Evolutionary conservation across 1,140 invertebrate genomes (phyloP).

Genomic region (Drosophila santomea): DNA sequence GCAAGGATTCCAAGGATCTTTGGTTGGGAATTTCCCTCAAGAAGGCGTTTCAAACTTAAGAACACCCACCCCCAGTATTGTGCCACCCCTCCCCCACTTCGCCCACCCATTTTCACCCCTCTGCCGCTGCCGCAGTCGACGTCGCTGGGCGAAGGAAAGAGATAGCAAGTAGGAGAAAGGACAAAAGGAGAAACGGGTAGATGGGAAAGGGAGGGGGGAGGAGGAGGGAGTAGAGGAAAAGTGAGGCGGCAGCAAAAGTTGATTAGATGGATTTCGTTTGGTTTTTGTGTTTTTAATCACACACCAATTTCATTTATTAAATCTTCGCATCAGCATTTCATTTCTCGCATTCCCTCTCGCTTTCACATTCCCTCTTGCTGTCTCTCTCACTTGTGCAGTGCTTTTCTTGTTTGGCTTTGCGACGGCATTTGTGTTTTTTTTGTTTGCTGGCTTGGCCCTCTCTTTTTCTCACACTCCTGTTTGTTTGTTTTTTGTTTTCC

Average conservation of each 20-base stretch:
- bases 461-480: conserved; percentile 51
- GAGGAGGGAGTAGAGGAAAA: conserved; percentile 24
- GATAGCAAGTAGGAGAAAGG: conserved; percentile 7
- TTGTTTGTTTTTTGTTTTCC: conserved; percentile 24
- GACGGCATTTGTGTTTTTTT: conserved; percentile 54
- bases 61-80: conserved; percentile 7
- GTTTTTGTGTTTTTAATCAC: conserved; percentile 85
- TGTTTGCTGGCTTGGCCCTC: conserved; percentile 34
- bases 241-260: conserved; percentile 78
- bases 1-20: background rate
- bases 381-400: conserved; percentile 6
- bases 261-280: conserved; percentile 85
- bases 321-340: conserved; percentile 85
- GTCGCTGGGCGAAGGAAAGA: conserved; percentile 15
- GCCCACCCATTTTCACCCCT: conserved; percentile 18
- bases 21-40: conserved; percentile 2
- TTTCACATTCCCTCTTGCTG: conserved; percentile 7
- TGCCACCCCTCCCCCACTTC: conserved; percentile 1
- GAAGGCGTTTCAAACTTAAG: conserved; percentile 24
- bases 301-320: conserved; percentile 85
- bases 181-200: background rate
- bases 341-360: conserved; percentile 67
- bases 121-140: conserved; percentile 37
- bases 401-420: conserved; percentile 33
- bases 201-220: background rate